Evolutionary conservation across 37 sponge, comb jelly and placozoan genomes (phyloP).

Genomic region (Tethya wilhelma): DNA sequence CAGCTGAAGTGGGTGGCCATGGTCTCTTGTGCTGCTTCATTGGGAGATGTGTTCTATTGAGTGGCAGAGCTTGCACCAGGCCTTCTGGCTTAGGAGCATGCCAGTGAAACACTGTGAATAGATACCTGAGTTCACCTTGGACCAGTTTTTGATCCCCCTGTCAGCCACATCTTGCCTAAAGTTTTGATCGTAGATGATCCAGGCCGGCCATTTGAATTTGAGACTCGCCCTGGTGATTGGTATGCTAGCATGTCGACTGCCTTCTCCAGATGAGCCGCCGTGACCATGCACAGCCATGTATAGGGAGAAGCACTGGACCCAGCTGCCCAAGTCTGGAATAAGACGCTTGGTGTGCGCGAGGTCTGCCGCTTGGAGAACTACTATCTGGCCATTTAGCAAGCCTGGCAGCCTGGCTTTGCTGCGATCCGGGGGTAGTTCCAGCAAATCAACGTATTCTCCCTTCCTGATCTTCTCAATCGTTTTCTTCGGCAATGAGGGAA

Average conservation of each 20-base stretch:
- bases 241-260: not conserved
- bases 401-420: not conserved
- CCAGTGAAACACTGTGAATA: constrained; percentile 5
- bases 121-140: not conserved
- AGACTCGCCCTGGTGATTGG: not conserved
- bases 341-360: not conserved
- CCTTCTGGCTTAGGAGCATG: not conserved
- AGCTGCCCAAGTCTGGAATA: no score
- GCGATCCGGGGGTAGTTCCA: not conserved
- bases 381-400: not conserved
- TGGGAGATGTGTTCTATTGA: constrained; percentile 12
- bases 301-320: not conserved
- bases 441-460: not conserved
- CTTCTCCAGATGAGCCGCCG: not conserved
- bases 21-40: not conserved
- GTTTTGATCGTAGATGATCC: not conserved
- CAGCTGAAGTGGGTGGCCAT: not conserved
- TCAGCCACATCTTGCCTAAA: not conserved
- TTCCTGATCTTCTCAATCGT: not conserved
- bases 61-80: constrained; percentile 17
- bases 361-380: not conserved
- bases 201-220: not conserved
- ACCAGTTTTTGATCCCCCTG: not conserved
- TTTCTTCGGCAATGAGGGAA: not conserved
- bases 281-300: not conserved